These are phyloP conservation scores for Lagorchestes hirsutus DNA, from an alignment of 2,797 vertebrate genomes.

Conservation along the genomic window DNA sequence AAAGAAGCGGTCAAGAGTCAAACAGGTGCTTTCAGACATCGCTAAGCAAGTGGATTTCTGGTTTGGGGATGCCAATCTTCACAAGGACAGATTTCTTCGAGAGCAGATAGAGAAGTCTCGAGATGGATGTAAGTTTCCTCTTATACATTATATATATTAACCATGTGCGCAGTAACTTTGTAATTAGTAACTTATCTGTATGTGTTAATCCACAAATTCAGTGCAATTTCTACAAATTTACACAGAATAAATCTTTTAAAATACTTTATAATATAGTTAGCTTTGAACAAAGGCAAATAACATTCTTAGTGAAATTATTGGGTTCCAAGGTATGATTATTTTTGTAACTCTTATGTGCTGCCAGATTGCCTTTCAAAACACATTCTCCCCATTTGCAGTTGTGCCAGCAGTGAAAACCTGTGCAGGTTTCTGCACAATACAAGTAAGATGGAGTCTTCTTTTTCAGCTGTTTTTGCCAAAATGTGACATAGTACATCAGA, in stretches of 20 bases:
- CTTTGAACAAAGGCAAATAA: neutral
- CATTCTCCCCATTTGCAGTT: no score
- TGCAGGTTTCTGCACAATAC: neutral
- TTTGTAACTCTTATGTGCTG: no score
- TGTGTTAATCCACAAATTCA: neutral
- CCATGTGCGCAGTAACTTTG: neutral
- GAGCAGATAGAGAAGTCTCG: conserved; percentile 94
- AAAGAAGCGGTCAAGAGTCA: conserved; percentile 96
- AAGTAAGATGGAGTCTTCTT: neutral
- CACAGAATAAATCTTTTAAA: neutral
- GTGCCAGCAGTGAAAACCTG: no score
- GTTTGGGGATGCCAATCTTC: conserved; percentile 97
- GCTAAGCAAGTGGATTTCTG: conserved; percentile 98
- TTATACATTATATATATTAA: neutral
- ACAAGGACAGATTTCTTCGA: conserved; percentile 95
- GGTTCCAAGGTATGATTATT: no score
- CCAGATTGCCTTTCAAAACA: neutral
- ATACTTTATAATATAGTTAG: neutral
- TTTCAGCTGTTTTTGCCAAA: neutral
- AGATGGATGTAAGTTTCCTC: conserved; percentile 92
- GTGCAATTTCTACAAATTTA: neutral
- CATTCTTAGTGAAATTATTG: no score
- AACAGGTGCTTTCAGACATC: conserved; percentile 95
- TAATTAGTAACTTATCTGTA: neutral
- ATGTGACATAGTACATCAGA: neutral